These are phyloP conservation scores for Folsomia manolachei DNA, from an alignment of 2,888 invertebrate species.

Conservation along the genomic window DNA sequence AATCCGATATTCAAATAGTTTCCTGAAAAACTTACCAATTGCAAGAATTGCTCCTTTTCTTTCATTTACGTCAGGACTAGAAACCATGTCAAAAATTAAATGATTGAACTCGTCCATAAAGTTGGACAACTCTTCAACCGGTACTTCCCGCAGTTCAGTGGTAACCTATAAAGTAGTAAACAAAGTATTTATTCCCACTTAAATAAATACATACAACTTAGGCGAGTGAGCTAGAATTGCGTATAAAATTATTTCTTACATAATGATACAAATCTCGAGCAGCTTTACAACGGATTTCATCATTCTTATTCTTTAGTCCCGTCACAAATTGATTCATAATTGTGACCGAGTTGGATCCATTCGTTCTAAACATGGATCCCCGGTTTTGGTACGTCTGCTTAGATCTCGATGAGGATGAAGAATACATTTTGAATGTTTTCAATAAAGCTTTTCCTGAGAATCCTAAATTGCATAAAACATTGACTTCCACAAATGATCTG, in stretches of 20 bases:
- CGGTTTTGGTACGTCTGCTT: conserved; percentile 25
- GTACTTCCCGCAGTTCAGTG: conserved; percentile 83
- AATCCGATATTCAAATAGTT: not conserved
- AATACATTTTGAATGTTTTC: conserved; percentile 12
- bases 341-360: conserved; percentile 50
- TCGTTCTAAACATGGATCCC: conserved; percentile 30
- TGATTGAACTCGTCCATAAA: conserved; percentile 95
- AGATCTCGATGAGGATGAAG: conserved; percentile 12
- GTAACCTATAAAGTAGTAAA: no score
- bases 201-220: not conserved
- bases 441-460: no score
- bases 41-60: conserved; percentile 94
- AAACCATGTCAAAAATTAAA: conserved; percentile 94
- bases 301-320: conserved; percentile 83
- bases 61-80: conserved; percentile 85
- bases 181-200: not conserved
- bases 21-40: conserved; percentile 63
- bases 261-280: conserved; percentile 86
- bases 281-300: conserved; percentile 78
- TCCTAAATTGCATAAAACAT: no score
- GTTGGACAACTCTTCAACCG: conserved; percentile 81
- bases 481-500: no score
- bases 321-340: conserved; percentile 76
- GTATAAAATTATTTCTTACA: conserved; percentile 57
- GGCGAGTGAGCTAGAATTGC: not conserved